Conservation (phyloP, 2,113 vertebrate genomes). For the Reinhardtius hippoglossoides region DNA sequence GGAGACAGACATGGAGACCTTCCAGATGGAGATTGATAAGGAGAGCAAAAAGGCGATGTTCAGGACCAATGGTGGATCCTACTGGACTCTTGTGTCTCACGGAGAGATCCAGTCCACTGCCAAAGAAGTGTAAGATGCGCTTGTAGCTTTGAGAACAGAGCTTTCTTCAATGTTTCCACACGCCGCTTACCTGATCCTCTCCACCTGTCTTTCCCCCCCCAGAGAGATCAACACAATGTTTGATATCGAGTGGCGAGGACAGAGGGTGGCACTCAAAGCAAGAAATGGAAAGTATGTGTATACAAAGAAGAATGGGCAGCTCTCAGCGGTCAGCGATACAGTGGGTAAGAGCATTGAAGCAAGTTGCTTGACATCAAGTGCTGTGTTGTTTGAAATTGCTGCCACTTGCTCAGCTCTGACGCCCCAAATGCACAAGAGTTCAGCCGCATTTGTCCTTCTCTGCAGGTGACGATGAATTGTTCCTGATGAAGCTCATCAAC, state of each 20-base stretch:
- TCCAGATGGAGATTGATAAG: constrained; percentile 94
- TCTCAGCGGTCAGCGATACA: constrained; percentile 90
- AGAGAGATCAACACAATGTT: constrained; percentile 93
- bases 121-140: constrained; percentile 88
- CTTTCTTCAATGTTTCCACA: background rate
- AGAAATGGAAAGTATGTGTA: constrained; percentile 94
- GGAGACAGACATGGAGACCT: constrained; percentile 94
- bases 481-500: constrained; percentile 95
- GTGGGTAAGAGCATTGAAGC: constrained; percentile 85
- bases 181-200: background rate
- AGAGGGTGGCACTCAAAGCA: constrained; percentile 90
- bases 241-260: constrained; percentile 92
- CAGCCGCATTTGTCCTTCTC: background rate
- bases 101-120: constrained; percentile 94
- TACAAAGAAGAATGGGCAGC: constrained; percentile 97
- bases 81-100: constrained; percentile 94
- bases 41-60: constrained; percentile 92
- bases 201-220: constrained; percentile 3
- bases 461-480: constrained; percentile 91
- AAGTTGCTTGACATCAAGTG: background rate
- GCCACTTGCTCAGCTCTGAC: no score
- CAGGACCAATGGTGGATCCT: constrained; percentile 89
- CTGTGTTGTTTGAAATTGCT: constrained; percentile 1
- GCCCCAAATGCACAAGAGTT: background rate
- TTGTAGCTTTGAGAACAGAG: background rate